Evolutionary conservation across 2,113 vertebrate species (phyloP).

Genomic region (Oplegnathus fasciatus): DNA sequence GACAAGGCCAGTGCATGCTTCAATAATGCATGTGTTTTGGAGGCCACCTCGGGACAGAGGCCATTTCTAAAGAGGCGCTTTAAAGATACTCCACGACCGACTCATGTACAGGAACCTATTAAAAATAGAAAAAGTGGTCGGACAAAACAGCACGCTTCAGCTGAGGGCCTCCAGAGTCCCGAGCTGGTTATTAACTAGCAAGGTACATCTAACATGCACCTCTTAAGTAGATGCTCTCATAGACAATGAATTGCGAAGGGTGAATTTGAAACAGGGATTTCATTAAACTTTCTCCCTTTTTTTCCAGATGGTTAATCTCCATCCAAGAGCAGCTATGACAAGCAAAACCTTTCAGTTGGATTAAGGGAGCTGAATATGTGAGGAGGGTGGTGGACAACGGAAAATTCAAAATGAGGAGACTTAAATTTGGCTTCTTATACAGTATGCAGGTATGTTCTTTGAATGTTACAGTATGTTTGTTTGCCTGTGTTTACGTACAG

Average conservation of each 20-base stretch:
- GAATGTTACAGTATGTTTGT: conserved; percentile 10
- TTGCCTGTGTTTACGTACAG: not conserved
- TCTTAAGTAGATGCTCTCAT: conserved; percentile 54
- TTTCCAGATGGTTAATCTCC: conserved; percentile 59
- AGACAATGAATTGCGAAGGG: conserved; percentile 33
- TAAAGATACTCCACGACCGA: conserved; percentile 60
- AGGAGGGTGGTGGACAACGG: not conserved
- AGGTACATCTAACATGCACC: conserved; percentile 41
- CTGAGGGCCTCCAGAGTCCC: conserved; percentile 56
- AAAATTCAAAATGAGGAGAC: not conserved
- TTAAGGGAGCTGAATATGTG: conserved; percentile 21
- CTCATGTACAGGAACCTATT: conserved; percentile 75
- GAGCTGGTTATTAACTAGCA: conserved; percentile 60
- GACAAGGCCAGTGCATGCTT: conserved; percentile 60
- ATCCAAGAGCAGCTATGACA: conserved; percentile 43
- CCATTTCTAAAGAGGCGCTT: conserved; percentile 72
- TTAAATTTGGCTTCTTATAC: not conserved
- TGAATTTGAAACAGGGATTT: conserved; percentile 47
- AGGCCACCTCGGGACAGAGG: conserved; percentile 73
- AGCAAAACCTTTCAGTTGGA: conserved; percentile 68
- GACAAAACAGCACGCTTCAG: conserved; percentile 72
- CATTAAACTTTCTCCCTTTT: conserved; percentile 43
- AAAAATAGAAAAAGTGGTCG: conserved; percentile 80
- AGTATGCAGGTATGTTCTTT: conserved; percentile 3
- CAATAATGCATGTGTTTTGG: conserved; percentile 76